Evolutionary conservation across 1,140 invertebrate genomes (phyloP).

Genomic region (Macrobrachium nipponense): DNA sequence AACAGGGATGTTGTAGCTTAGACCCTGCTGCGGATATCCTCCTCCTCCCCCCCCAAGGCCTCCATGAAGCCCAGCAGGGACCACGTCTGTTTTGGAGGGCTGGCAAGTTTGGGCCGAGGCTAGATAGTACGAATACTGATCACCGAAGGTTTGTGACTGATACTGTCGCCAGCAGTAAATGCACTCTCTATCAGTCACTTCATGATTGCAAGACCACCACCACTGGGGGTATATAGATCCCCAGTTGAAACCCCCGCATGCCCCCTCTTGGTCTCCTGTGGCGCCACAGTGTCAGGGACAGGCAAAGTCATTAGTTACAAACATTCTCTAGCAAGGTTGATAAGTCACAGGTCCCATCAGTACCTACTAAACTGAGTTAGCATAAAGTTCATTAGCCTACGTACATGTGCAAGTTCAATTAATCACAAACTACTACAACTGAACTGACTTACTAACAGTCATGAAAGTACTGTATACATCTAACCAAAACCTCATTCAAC

Average conservation of each 20-base stretch:
- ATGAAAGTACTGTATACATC: too few species aligned
- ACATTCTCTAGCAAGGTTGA: background rate
- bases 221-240: constrained; percentile 65
- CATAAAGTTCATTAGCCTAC: too few species aligned
- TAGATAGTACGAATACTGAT: constrained; percentile 64
- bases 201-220: constrained; percentile 66
- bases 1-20: constrained; percentile 54
- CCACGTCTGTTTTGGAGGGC: constrained; percentile 31
- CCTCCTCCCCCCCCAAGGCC: background rate
- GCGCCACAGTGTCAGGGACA: constrained; percentile 27
- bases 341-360: constrained; percentile 7
- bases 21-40: constrained; percentile 48
- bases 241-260: constrained; percentile 63
- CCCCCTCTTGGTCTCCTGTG: constrained; percentile 58
- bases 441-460: too few species aligned
- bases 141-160: constrained; percentile 65
- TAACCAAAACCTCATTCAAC: too few species aligned
- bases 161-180: constrained; percentile 65
- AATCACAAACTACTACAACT: too few species aligned
- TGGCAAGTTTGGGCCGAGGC: constrained; percentile 57
- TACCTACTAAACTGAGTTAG: background rate
- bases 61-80: constrained; percentile 8
- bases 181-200: constrained; percentile 64
- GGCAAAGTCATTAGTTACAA: constrained; percentile 26
- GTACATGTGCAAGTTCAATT: too few species aligned